Percentiles rank a stretch among this genome's conserved stretches.
phyloP scores from a whole-genome alignment of 2,113 vertebrate genomes.

The Hymenochirus boettgeri region DNA sequence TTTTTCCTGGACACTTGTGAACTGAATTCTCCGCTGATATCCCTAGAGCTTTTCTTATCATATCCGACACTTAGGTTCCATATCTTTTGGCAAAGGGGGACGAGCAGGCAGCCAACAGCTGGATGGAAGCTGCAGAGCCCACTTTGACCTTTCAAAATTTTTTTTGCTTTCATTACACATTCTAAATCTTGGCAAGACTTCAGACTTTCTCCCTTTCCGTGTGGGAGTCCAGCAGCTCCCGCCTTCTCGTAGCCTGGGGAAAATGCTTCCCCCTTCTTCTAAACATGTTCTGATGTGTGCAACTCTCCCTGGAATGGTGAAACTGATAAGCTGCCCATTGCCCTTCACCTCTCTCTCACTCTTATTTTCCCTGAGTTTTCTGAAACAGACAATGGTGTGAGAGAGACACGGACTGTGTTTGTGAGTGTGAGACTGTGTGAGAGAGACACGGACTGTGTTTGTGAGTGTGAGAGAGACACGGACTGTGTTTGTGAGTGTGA shows the following conservation, averaged over 20 bases:
- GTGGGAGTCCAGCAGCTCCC: constrained; percentile 64
- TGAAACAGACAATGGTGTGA: too few species aligned
- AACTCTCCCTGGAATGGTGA: constrained; percentile 55
- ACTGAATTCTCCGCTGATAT: too few species aligned
- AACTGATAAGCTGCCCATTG: constrained; percentile 57
- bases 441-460: too few species aligned
- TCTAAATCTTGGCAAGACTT: constrained; percentile 64
- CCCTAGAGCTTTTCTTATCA: too few species aligned
- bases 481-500: too few species aligned
- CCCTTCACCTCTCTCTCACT: background rate
- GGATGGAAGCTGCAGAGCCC: constrained; percentile 43
- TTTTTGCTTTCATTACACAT: constrained; percentile 51
- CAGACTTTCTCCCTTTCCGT: constrained; percentile 53
- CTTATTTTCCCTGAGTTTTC: constrained; percentile 43
- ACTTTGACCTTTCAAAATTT: constrained; percentile 45
- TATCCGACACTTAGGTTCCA: too few species aligned
- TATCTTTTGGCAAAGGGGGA: background rate
- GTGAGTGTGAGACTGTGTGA: too few species aligned
- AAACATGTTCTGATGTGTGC: constrained; percentile 29
- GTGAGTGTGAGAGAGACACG: too few species aligned
- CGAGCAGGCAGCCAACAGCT: constrained; percentile 19
- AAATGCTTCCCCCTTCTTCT: constrained; percentile 40
- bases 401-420: too few species aligned
- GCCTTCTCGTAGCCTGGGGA: constrained; percentile 52
- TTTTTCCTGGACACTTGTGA: too few species aligned